Evolutionary conservation across 2,888 invertebrate genomes (phyloP), one percentile per base, ranked within the genome.

Genomic region (Mesorhabditis belari): DNA sequence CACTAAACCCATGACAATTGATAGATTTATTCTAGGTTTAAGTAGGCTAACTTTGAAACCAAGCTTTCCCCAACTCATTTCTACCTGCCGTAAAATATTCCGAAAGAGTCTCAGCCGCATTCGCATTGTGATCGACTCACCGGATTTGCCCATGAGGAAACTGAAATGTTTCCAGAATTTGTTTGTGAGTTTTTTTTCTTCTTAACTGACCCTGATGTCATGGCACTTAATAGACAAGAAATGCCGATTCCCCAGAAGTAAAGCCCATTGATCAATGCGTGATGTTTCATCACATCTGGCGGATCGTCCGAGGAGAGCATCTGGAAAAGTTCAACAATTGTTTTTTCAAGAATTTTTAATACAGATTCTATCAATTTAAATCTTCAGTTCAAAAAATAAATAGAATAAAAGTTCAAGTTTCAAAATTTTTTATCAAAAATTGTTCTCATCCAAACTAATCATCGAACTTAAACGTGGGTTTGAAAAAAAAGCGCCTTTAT

Each of bases 41-140:
- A n/a, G n/a, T n/a, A n/a, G n/a, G n/a, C n/a, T n/a, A n/a, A n/a
- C n/a, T n/a, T n/a, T n/a, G n/a, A n/a, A n/a, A n/a, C n/a, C n/a
- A n/a, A n/a, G n/a, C n/a, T n/a, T n/a, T n/a, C n/a, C n/a, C n/a
- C n/a, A n/a, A n/a, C n/a, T n/a, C n/a, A 35, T 25, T 26, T 17
- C 5, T 6, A 61, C 61, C 54, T 61, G 62, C 12, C 77, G 64
- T 25, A 83, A 57, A 55, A 84, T 81, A 60, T 81, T 82, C 23
- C 66, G 65, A 63, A 83, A 83, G 3, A 82, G 79, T 52, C 76
- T 64, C 6, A 81, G 63, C 27, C 85, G 74, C 57, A 73, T 58
- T 21, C 73, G 50, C 19, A 56, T 61, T 3, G 73, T 72, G 17
- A 73, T 35, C 2, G 49, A 58, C 54, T 73, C 73, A 6, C 73